A percentile compares a stretch with the other conserved stretches of the same genome.
These are phyloP conservation scores for Poecilia wingei DNA, from an alignment of 2,797 vertebrate genomes.

Conservation along the genomic window DNA sequence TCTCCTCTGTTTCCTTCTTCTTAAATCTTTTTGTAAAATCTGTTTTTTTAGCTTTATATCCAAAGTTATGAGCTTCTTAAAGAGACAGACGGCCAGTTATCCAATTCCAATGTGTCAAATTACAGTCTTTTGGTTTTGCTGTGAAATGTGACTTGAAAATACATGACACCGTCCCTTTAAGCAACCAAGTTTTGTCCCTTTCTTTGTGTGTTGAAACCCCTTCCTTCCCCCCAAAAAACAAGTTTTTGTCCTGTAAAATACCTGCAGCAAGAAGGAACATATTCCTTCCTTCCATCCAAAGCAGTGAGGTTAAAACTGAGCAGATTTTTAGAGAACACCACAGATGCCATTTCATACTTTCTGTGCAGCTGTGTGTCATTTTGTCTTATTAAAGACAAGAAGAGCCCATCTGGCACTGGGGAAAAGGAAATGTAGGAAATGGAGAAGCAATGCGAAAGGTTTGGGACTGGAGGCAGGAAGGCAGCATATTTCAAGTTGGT, in stretches of 20 bases:
- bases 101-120: too few species aligned
- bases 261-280: neutral
- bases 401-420: slow-evolving; percentile 57
- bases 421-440: slow-evolving; percentile 45
- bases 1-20: slow-evolving; percentile 20
- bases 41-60: too few species aligned
- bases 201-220: too few species aligned
- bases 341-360: slow-evolving; percentile 52
- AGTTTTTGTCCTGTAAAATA: neutral
- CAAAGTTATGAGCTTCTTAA: too few species aligned
- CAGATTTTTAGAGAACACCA: slow-evolving; percentile 18
- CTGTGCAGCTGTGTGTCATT: slow-evolving; percentile 26
- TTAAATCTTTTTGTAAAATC: neutral
- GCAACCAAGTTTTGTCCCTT: neutral
- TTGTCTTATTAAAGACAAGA: slow-evolving; percentile 36
- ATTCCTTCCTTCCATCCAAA: slow-evolving; percentile 12
- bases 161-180: neutral
- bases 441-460: slow-evolving; percentile 40
- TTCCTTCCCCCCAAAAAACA: too few species aligned
- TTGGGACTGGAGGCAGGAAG: slow-evolving; percentile 26
- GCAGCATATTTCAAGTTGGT: slow-evolving; percentile 4
- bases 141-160: too few species aligned
- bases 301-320: neutral
- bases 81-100: too few species aligned
- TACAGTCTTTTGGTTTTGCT: too few species aligned